These are phyloP conservation scores for Aegotheles bennettii DNA, from an alignment of 2,113 vertebrate species.

Conservation along the genomic window DNA sequence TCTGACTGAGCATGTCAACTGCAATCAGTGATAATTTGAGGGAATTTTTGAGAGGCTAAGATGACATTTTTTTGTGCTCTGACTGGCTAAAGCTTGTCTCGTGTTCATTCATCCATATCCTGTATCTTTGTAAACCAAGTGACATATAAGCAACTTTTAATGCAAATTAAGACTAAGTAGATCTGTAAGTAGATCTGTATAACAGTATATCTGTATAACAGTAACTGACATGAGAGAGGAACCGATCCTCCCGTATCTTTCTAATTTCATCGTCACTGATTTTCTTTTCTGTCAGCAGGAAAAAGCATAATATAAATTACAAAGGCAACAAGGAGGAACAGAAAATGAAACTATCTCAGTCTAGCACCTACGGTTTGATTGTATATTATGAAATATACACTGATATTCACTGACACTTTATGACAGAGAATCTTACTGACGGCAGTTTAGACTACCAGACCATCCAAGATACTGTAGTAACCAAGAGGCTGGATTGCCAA, in stretches of 20 bases:
- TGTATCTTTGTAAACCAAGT: neutral
- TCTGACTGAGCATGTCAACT: neutral
- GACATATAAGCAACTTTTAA: neutral
- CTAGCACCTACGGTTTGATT: neutral
- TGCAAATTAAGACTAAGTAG: neutral
- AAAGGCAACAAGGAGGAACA: neutral
- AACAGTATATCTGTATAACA: neutral
- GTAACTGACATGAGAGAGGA: neutral
- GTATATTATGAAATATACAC: neutral
- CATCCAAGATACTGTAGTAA: neutral
- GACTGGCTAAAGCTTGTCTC: neutral
- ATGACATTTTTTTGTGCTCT: neutral
- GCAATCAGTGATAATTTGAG: neutral
- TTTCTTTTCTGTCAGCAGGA: neutral
- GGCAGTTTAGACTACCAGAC: neutral
- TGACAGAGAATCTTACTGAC: neutral
- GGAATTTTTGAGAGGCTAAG: neutral
- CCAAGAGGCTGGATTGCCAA: neutral
- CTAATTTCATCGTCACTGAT: neutral
- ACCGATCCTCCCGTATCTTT: neutral
- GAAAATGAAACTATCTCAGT: neutral
- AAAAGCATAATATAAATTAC: neutral
- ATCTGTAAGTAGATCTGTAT: too few species aligned
- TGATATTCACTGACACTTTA: neutral
- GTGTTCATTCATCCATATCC: neutral